Conservation (phyloP, 2,888 invertebrate species). For the Petrophora chlorosata region DNA sequence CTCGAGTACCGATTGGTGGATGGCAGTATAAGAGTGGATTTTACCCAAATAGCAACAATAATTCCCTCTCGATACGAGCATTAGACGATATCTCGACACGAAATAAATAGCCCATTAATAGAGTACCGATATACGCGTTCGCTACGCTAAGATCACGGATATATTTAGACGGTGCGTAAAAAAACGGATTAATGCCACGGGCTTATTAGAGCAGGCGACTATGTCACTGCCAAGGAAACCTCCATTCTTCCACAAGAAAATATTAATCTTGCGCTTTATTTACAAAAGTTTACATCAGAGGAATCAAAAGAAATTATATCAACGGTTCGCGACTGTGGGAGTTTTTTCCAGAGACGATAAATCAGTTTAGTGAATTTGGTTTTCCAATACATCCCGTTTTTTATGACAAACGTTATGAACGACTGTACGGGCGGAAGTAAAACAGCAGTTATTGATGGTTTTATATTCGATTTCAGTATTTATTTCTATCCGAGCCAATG, state of each 20-base stretch:
- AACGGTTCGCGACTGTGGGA: conserved; percentile 2
- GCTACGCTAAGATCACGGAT: conserved; percentile 30
- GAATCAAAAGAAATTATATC: conserved; percentile 2
- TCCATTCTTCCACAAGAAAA: conserved; percentile 25
- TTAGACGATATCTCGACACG: conserved; percentile 19
- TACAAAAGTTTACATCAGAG: conserved; percentile 27
- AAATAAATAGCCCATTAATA: conserved; percentile 34
- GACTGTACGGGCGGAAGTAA: conserved; percentile 6
- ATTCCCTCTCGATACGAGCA: conserved; percentile 16
- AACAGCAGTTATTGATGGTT: conserved; percentile 16
- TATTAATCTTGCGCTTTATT: conserved; percentile 38
- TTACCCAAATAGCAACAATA: conserved; percentile 10
- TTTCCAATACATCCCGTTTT: conserved; percentile 20
- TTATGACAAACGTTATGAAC: conserved; percentile 18
- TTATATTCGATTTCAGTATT: conserved; percentile 15
- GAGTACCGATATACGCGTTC: conserved; percentile 27
- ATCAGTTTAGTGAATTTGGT: conserved; percentile 17
- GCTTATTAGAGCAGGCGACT: conserved; percentile 39
- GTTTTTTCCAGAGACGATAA: conserved; percentile 14
- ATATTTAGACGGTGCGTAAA: conserved; percentile 35
- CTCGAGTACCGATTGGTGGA: neutral
- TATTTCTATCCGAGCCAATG: conserved; percentile 12
- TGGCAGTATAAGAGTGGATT: neutral
- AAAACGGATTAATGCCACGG: conserved; percentile 42
- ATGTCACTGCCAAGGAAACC: conserved; percentile 50